phyloP scores from a whole-genome alignment of 2,888 invertebrate genomes.

The Acanthosoma haemorrhoidale region DNA sequence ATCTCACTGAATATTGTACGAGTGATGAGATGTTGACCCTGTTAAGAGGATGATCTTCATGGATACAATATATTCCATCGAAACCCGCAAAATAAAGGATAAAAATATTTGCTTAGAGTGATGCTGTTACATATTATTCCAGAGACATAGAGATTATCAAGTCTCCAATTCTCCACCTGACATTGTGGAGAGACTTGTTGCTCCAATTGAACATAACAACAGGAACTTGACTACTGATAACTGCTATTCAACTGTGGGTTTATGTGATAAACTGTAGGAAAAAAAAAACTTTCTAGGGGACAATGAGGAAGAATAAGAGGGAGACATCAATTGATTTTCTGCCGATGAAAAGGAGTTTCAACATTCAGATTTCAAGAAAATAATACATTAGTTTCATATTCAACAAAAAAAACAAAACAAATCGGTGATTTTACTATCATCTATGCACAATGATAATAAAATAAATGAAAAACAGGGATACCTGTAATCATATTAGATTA shows the following conservation, averaged over 20 bases:
- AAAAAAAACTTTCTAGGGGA: constrained; percentile 30
- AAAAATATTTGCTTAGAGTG: background rate
- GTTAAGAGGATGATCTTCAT: constrained; percentile 7
- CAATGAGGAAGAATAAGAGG: constrained; percentile 33
- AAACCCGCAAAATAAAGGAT: background rate
- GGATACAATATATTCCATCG: background rate
- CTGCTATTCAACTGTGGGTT: constrained; percentile 41
- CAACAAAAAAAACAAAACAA: too few species aligned
- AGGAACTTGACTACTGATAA: constrained; percentile 43
- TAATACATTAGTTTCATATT: too few species aligned
- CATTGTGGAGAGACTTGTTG: constrained; percentile 33
- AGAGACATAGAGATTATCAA: constrained; percentile 32
- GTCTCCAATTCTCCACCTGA: constrained; percentile 25
- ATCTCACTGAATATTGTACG: background rate
- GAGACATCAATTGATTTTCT: too few species aligned
- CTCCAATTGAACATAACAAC: constrained; percentile 35
- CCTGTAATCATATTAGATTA: too few species aligned
- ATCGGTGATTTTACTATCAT: too few species aligned
- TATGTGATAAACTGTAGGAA: constrained; percentile 29
- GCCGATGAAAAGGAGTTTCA: too few species aligned
- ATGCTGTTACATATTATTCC: constrained; percentile 28
- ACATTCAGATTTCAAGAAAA: too few species aligned
- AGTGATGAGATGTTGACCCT: background rate
- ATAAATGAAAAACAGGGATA: too few species aligned
- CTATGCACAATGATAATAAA: too few species aligned